Evolutionary conservation across 2,113 vertebrate species (phyloP), one percentile per base, ranked within the genome.

Genomic region (Nipponia nippon): DNA sequence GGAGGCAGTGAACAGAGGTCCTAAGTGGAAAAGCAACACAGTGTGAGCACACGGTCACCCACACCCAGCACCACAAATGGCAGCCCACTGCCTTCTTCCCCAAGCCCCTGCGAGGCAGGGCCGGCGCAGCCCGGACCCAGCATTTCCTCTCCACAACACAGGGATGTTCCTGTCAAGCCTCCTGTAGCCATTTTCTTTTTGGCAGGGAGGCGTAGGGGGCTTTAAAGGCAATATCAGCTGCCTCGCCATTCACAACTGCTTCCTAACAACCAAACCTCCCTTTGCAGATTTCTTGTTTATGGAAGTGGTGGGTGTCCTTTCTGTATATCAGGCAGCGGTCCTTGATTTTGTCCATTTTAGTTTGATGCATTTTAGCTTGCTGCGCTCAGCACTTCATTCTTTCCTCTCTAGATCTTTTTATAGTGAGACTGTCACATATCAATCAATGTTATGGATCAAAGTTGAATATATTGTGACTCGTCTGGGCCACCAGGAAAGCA

Each of bases 61-160:
- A n/a, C n/a, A 42, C 2, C 30, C 38, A 47, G 2, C 30, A 38
- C 5, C 27, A 61, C 1, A 0, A 76, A 18, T 0, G 0, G 25
- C 71, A 89, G 67, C 27, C 13, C 52, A 3, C 46, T 65, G 73
- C 75, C 58, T n/a, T 44, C 58, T n/a, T 44, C 46, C 30, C 73
- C 0, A 0, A 12, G 38, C 16, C 34, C 56, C 36, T 27, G 11
- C 0, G 1, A 63, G 16, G 25, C 79, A 77, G 63, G 23, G 56
- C 76, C 4, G 0, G 40, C 1, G 1, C 62, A 65, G 55, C 40
- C 36, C 1, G 0, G 11, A 34, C 50, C 47, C 23, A 6, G 10
- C 13, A 11, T 59, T 73, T 34, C 76, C 71, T 34, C 62, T 38
- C 27, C 59, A 62, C 34, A 13, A 10, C 38, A 25, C 46, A 34